phyloP scores from a whole-genome alignment of 2,797 vertebrate species.

The Melanotaenia trifasciata region DNA sequence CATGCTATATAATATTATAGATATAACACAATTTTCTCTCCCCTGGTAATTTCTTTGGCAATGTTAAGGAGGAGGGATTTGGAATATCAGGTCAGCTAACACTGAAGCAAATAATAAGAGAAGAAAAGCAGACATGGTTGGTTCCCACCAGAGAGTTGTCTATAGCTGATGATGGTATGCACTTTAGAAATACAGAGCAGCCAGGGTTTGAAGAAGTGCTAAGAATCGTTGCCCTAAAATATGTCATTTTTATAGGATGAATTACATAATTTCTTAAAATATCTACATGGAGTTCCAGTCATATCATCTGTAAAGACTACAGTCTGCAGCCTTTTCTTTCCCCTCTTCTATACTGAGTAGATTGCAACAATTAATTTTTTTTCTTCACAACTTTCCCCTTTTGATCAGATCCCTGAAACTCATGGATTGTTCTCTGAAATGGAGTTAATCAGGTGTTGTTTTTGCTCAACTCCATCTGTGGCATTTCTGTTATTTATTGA shows the following conservation, averaged over 20 bases:
- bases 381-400: not conserved
- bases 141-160: not conserved
- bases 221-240: not conserved
- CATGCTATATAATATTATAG: no score
- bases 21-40: no score
- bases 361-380: not conserved
- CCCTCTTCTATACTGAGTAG: not conserved
- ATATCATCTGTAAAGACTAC: no score
- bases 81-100: no score
- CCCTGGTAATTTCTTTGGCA: no score
- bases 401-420: slow-evolving; percentile 4
- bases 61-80: no score
- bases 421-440: slow-evolving; percentile 8
- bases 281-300: no score
- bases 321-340: no score
- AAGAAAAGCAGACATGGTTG: not conserved
- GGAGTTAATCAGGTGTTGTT: not conserved
- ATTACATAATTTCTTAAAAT: no score
- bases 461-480: not conserved
- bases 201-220: not conserved
- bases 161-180: not conserved
- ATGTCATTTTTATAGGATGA: not conserved
- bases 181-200: not conserved
- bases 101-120: not conserved
- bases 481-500: slow-evolving; percentile 23